These are phyloP conservation scores for Callionymus lyra DNA, from an alignment of 2,113 vertebrate genomes.

Conservation along the genomic window DNA sequence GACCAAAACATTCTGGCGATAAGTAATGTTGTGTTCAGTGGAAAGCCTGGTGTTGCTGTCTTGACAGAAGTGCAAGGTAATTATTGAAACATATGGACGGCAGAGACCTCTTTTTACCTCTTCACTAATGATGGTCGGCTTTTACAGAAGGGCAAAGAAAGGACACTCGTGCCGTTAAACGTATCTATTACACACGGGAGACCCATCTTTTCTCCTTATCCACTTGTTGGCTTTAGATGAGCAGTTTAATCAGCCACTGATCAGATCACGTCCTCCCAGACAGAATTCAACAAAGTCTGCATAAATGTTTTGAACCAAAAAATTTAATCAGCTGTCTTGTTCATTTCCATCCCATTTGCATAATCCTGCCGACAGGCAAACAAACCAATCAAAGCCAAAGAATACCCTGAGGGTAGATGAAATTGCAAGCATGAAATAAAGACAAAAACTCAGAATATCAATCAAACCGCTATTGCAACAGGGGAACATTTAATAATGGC, in stretches of 20 bases:
- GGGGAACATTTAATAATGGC: too few relatives aligned
- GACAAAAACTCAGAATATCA: too few relatives aligned
- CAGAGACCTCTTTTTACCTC: slow-evolving; percentile 44
- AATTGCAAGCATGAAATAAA: too few relatives aligned
- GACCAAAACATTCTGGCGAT: too few relatives aligned
- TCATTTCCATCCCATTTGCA: too few relatives aligned
- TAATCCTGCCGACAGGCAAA: too few relatives aligned
- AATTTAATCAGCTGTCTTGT: too few relatives aligned
- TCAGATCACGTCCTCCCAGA: too few relatives aligned
- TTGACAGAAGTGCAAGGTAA: slow-evolving; percentile 49
- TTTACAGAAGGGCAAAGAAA: slow-evolving; percentile 53
- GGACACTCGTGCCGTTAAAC: slow-evolving; percentile 46
- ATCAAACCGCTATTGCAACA: too few relatives aligned
- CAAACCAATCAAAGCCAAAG: too few relatives aligned
- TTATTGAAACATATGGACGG: slow-evolving; percentile 61
- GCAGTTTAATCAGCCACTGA: neutral
- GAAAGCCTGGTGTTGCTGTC: slow-evolving; percentile 15
- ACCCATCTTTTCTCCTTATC: slow-evolving; percentile 19
- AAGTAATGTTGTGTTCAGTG: slow-evolving; percentile 7
- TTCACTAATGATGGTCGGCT: slow-evolving; percentile 55
- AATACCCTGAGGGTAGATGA: too few relatives aligned
- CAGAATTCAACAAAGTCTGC: too few relatives aligned
- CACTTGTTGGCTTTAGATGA: slow-evolving; percentile 17
- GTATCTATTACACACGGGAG: slow-evolving; percentile 29
- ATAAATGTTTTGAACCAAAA: neutral